A percentile compares a stretch with the other conserved stretches of the same genome.
These are phyloP conservation scores for Latrodectus elegans DNA, from an alignment of 2,888 invertebrate genomes.

Conservation along the genomic window DNA sequence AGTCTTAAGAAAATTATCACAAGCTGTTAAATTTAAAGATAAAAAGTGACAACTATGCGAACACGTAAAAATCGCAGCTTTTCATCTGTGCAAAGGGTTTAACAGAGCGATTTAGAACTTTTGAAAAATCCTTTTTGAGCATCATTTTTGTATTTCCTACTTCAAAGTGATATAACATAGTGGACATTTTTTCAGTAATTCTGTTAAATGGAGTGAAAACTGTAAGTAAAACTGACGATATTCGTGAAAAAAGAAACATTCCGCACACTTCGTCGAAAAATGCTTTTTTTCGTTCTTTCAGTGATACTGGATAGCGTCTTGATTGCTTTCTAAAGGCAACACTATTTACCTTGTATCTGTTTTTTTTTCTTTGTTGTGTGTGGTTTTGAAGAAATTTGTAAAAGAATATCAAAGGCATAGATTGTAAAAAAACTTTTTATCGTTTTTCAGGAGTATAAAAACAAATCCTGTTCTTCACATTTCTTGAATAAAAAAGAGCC, in stretches of 20 bases:
- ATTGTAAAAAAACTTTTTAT: slow-evolving; percentile 1
- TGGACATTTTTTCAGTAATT: slow-evolving; percentile 41
- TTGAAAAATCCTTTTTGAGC: slow-evolving; percentile 21
- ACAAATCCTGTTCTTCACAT: background rate
- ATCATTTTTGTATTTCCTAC: slow-evolving; percentile 39
- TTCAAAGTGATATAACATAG: slow-evolving; percentile 47
- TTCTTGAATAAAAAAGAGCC: background rate
- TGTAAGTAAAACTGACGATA: slow-evolving; percentile 53
- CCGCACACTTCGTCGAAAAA: slow-evolving; percentile 35
- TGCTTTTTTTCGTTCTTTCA: slow-evolving; percentile 25
- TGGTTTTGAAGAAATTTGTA: slow-evolving; percentile 33
- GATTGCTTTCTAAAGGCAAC: slow-evolving; percentile 37
- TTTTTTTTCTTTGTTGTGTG: slow-evolving; percentile 14
- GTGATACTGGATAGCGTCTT: slow-evolving; percentile 22
- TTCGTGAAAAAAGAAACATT: slow-evolving; percentile 20
- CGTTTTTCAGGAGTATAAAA: background rate
- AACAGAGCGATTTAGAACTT: slow-evolving; percentile 44
- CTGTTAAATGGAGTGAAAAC: slow-evolving; percentile 56
- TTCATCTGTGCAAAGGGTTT: slow-evolving; percentile 26
- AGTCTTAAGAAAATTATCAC: no score
- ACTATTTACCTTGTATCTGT: slow-evolving; percentile 26
- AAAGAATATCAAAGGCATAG: background rate
- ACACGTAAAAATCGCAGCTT: background rate
- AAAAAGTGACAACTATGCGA: no score
- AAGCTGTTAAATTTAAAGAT: no score